Percentiles rank a stretch among this genome's conserved stretches.
phyloP scores from a whole-genome alignment of 2,888 invertebrate species.

The Amblyjoppa proteus region DNA sequence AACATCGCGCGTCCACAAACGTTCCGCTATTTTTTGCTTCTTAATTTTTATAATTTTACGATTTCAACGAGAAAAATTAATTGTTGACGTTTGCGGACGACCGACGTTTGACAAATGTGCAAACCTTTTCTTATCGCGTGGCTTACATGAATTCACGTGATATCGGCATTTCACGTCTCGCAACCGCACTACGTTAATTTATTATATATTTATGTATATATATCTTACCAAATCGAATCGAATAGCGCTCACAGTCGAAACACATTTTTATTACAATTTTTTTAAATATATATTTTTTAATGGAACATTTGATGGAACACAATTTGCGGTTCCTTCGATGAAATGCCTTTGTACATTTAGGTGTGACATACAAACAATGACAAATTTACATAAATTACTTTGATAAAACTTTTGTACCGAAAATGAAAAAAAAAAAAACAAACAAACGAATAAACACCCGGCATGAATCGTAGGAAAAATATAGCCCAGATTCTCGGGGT shows the following conservation, averaged over 20 bases:
- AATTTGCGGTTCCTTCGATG: slow-evolving; percentile 52
- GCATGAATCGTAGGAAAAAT: slow-evolving; percentile 39
- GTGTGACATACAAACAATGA: slow-evolving; percentile 74
- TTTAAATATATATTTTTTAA: not conserved
- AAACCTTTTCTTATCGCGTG: not conserved
- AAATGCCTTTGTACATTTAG: slow-evolving; percentile 75
- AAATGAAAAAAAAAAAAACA: slow-evolving; percentile 47
- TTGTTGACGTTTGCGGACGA: too few relatives aligned
- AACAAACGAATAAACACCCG: slow-evolving; percentile 52
- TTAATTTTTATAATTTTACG: too few relatives aligned
- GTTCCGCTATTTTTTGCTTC: too few relatives aligned
- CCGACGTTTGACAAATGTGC: too few relatives aligned
- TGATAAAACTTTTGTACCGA: slow-evolving; percentile 67
- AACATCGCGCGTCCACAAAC: too few relatives aligned
- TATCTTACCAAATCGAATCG: slow-evolving; percentile 38
- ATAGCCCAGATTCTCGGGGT: slow-evolving; percentile 34
- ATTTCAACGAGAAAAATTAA: too few relatives aligned
- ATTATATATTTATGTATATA: slow-evolving; percentile 2
- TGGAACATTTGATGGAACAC: slow-evolving; percentile 30
- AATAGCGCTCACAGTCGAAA: slow-evolving; percentile 31
- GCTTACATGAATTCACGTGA: slow-evolving; percentile 44
- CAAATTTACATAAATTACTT: slow-evolving; percentile 72
- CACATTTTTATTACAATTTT: slow-evolving; percentile 6
- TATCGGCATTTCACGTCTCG: slow-evolving; percentile 50
- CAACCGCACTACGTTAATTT: slow-evolving; percentile 16